A percentile compares a stretch with the other conserved stretches of the same genome.
These are phyloP conservation scores for Phragmatobia fuliginosa DNA, from an alignment of 2,888 invertebrate species.

Conservation along the genomic window DNA sequence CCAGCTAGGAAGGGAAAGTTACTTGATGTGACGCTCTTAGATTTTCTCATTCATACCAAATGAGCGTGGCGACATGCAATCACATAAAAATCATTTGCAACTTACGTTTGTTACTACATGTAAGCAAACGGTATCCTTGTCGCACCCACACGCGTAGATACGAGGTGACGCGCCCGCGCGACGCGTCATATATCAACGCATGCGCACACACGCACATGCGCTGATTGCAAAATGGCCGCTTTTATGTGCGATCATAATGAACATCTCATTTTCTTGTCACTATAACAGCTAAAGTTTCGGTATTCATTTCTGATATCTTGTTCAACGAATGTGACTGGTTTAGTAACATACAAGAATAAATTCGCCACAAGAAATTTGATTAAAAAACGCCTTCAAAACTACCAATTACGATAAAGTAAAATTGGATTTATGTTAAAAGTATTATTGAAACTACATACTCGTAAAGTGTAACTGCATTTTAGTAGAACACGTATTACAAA, in stretches of 20 bases:
- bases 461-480: neutral
- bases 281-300: conserved; percentile 26
- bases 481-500: neutral
- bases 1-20: conserved; percentile 39
- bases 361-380: neutral
- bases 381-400: neutral
- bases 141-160: conserved; percentile 57
- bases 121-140: conserved; percentile 60
- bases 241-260: conserved; percentile 53
- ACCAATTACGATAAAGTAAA: neutral
- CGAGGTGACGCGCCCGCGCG: conserved; percentile 51
- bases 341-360: neutral
- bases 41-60: conserved; percentile 47
- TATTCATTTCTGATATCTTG: neutral
- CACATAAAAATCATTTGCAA: conserved; percentile 37
- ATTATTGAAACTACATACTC: neutral
- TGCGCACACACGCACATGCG: conserved; percentile 51
- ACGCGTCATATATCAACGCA: conserved; percentile 53
- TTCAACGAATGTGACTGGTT: neutral
- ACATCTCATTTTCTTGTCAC: conserved; percentile 48
- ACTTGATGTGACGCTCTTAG: conserved; percentile 28
- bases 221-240: conserved; percentile 71
- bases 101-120: conserved; percentile 39
- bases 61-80: conserved; percentile 44
- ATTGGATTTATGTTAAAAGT: neutral